Evolutionary conservation across 2,888 invertebrate genomes (phyloP), one percentile per base, ranked within the genome.

Genomic region (Catonia carolina): DNA sequence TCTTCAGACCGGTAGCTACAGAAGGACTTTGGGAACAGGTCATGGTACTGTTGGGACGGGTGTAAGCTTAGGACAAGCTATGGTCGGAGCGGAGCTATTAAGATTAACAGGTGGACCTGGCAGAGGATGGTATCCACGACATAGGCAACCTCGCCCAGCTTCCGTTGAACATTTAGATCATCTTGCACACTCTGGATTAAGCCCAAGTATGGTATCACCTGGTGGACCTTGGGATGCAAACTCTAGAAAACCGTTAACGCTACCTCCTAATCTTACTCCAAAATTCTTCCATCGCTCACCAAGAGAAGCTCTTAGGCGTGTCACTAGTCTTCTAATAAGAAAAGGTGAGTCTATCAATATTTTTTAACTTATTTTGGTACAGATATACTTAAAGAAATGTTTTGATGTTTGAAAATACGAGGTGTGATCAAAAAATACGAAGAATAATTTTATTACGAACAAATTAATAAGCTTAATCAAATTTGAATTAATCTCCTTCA

Each of bases 281-380:
- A 89, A 89, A 75, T 90, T 90, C 79, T 86, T 90, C 78, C 88
- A 90, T 72, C 86, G 88, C 74, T 89, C 89, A 64, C 89, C 89
- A 48, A 80, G 89, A 69, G 90, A 90, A 74, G 90, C 90, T 60
- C 78, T 90, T 65, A 80, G 90, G 69, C 83, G 90, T 73, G 90
- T 90, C 70, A 90, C 90, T 72, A 90, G 90, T 79, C 82, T 90
- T 74, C 82, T 90, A 72, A 90, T 90, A 74, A 79, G 86, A 72
- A 86, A 86, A 79, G 86, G 87, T 86, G 75, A 79, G 80, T 52
- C 22, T 53, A n/a, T n/a, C n/a, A n/a, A n/a, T n/a, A n/a, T 51
- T 51, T 27, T 45, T 41, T 23, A 5, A n/a, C 14, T 37, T 27
- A 35, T 51, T 14, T 12, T n/a, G 42, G n/a, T 15, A 42, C 10